Evolutionary conservation across 2,888 invertebrate species (phyloP).

Genomic region (Cepaea hortensis): DNA sequence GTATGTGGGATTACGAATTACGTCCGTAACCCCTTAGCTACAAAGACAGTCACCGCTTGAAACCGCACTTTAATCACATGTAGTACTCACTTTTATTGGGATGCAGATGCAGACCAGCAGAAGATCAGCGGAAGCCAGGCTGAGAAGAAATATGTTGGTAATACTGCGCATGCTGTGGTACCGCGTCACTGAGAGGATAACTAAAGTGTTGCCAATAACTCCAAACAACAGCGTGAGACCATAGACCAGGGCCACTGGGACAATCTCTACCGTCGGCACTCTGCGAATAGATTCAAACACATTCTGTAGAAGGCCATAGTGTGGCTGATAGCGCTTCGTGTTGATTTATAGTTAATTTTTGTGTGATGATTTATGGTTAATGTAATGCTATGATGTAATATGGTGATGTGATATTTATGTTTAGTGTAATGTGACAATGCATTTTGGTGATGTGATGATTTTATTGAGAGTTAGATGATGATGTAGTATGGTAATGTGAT

Average conservation of each 20-base stretch:
- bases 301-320: not conserved
- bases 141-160: conserved; percentile 84
- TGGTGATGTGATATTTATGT: too few species aligned
- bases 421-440: too few species aligned
- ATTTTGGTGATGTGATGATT: too few species aligned
- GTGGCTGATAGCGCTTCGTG: not conserved
- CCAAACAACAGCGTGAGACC: conserved; percentile 81
- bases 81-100: conserved; percentile 82
- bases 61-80: too few species aligned
- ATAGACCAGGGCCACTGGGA: conserved; percentile 81
- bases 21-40: too few species aligned
- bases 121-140: conserved; percentile 83
- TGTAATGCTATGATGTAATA: too few species aligned
- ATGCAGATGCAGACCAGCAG: conserved; percentile 84
- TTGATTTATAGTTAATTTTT: not conserved
- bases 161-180: conserved; percentile 81
- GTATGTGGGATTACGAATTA: too few species aligned
- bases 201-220: conserved; percentile 80
- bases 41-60: too few species aligned
- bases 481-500: too few species aligned
- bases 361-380: too few species aligned
- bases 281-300: not conserved
- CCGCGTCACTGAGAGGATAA: conserved; percentile 80
- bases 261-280: conserved; percentile 79
- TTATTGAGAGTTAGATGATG: too few species aligned